Evolutionary conservation across 2,888 invertebrate species (phyloP), one percentile per base, ranked within the genome.

Genomic region (Bedellia somnulentella): DNA sequence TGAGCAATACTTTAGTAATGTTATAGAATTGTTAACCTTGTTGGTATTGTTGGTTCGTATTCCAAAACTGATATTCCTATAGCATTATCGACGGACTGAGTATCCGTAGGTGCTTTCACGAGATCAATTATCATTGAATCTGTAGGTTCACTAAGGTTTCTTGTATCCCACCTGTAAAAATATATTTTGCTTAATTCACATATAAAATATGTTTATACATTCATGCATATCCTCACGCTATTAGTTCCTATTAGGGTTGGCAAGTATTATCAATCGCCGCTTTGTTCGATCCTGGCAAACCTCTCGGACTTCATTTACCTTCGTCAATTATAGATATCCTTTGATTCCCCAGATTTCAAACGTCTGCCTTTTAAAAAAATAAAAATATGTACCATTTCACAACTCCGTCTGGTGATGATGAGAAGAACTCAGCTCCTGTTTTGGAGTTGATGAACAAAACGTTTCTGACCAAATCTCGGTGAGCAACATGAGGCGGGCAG

Each of bases 381-480:
- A n/a, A n/a, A n/a, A n/a, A 6, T 9, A 18, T 9, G 18, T 55
- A 80, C 88, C 88, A 89, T 62, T 86, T 81, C 0, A 91, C 86
- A 63, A 92, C 90, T 2, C 97, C 96, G 60, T 97, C 97, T 8
- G 91, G 89, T 1, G 93, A 90, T 0, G 92, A 82, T 0, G 95
- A 93, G 66, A 96, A 95, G 57, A 95, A 95, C 57, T 97, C 96
- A 0, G 91, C 88, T 5, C 93, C 93, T 17, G 91, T 90, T 75
- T 97, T 97, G 0, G 94, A 93, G 52, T 93, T 91, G 32, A 94
- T 89, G 88, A 96, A 97, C 1, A 93, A 71, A 5, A 93, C 87
- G 41, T 89, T 88, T 43, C 88, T 83, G 1, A 92, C 93, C 0
- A 93, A 87, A 64, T 96, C 96, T 29, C 87, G 73, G 56, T 96